phyloP scores from a whole-genome alignment of 2,797 vertebrate species.

The Coranthus polyacanthus region DNA sequence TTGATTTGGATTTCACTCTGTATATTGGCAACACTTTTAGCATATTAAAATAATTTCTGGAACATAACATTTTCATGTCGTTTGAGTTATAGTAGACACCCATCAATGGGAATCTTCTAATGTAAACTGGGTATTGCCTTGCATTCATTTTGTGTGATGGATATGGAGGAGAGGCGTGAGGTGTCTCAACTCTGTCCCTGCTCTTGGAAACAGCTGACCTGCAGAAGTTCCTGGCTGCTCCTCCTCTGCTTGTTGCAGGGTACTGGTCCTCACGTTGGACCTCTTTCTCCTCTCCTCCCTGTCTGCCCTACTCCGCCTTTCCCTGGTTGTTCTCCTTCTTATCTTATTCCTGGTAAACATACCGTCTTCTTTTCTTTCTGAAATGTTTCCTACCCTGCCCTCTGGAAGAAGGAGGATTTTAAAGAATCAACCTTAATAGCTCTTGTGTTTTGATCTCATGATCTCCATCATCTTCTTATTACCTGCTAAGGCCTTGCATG shows the following conservation, averaged over 20 bases:
- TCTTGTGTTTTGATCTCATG: neutral
- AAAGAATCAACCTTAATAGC: neutral
- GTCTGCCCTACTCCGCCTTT: slow-evolving; percentile 65
- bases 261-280: slow-evolving; percentile 40
- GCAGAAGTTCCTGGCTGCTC: slow-evolving; percentile 38
- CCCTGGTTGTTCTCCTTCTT: slow-evolving; percentile 61
- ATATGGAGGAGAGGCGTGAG: too few species aligned
- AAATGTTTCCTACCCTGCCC: slow-evolving; percentile 58
- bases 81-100: too few species aligned
- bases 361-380: slow-evolving; percentile 50
- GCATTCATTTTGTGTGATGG: too few species aligned
- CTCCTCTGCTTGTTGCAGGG: slow-evolving; percentile 37
- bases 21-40: too few species aligned
- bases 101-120: too few species aligned
- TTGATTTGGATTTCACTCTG: too few species aligned
- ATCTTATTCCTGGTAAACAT: slow-evolving; percentile 47
- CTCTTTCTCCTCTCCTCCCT: slow-evolving; percentile 55
- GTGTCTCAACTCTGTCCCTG: neutral
- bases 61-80: too few species aligned
- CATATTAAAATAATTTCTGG: too few species aligned
- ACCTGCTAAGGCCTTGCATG: slow-evolving; percentile 88
- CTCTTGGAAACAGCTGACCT: slow-evolving; percentile 56
- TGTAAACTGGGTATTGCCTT: too few species aligned
- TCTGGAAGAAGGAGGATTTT: slow-evolving; percentile 60
- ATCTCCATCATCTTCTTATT: neutral